Base-by-base conservation (phyloP, 2,113 vertebrate genomes). In the Tapirus terrestris region DNA sequence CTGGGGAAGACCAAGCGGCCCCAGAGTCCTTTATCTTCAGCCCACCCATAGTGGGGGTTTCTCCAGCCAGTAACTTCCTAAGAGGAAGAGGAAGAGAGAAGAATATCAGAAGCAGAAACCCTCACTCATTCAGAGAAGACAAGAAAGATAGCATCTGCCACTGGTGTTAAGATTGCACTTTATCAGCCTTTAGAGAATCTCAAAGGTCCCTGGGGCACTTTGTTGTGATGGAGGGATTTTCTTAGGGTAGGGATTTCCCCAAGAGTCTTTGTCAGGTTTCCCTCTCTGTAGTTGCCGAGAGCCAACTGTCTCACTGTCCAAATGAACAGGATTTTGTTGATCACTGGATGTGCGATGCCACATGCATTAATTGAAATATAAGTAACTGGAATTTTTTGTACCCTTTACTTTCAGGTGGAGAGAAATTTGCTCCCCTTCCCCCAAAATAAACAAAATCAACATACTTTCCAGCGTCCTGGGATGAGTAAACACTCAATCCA, bases 201-300 rank as follows among this genome's bases (percentile, higher is more conserved):
- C 87, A 83, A 96, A 94, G 94, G 73, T 91, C 94, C 58, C 90
- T 83, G 89, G 91, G 95, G 75, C 96, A 92, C 92, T 96, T 80
- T 58, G 75, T 92, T 95, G 80, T 92, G 73, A 31, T 14, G 31
- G 85, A 97, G 94, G 95, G 76, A 83, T 82, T 98, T 98, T 92
- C 89, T 94, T 36, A 68, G 56, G 53, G 79, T 83, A 83, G 96
- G 95, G 95, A 83, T 89, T 97, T 96, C 94, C 98, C 97, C 91
- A 90, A 67, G 45, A 95, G 93, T 68, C 91, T 90, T n/a, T 68
- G 70, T 61, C 65, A 91, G 82, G 3, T 93, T 96, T 96, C 88
- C 65, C 83, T 91, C 73, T 94, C 61, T 93, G 39, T 33, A 61
- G 45, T 70, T 95, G 72, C n/a, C 2, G 13, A 85, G 39, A 89